These are phyloP conservation scores for Acleris sparsana DNA, from an alignment of 2,888 invertebrate species.

Conservation along the genomic window DNA sequence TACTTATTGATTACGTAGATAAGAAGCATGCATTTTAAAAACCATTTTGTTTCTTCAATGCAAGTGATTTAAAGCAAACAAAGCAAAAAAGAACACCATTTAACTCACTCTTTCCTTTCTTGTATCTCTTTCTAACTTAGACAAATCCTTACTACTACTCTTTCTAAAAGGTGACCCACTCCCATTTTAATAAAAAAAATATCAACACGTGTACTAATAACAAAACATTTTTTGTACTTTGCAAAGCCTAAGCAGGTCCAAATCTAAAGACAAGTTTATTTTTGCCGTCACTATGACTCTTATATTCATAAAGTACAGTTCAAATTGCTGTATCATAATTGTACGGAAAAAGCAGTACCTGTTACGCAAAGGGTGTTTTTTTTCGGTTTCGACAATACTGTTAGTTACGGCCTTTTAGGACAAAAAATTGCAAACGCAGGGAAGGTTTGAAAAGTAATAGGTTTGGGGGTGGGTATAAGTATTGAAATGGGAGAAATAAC, in stretches of 20 bases:
- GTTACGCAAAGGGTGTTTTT: constrained; percentile 55
- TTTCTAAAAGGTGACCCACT: constrained; percentile 19
- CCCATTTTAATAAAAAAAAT: constrained; percentile 18
- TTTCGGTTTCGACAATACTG: constrained; percentile 17
- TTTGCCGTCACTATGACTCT: constrained; percentile 22
- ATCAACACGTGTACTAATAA: constrained; percentile 53
- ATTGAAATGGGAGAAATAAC: not conserved
- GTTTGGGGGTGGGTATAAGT: constrained; percentile 4
- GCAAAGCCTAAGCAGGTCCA: constrained; percentile 50
- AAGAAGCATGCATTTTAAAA: too few species aligned
- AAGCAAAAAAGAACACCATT: not conserved
- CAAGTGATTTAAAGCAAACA: not conserved
- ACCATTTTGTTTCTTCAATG: too few species aligned
- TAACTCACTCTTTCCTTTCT: not conserved
- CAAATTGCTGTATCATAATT: constrained; percentile 32
- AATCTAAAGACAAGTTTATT: constrained; percentile 44
- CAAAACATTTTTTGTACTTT: constrained; percentile 47
- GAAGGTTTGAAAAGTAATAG: not conserved
- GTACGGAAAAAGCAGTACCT: constrained; percentile 49
- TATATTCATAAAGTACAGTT: not conserved
- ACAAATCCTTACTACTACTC: not conserved
- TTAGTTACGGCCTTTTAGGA: constrained; percentile 14
- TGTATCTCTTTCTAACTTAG: constrained; percentile 1
- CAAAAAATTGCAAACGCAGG: not conserved
- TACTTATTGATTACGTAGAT: too few species aligned